Evolutionary conservation across 2,113 vertebrate genomes (phyloP), one percentile per base, ranked within the genome.

Genomic region (Osmerus mordax): DNA sequence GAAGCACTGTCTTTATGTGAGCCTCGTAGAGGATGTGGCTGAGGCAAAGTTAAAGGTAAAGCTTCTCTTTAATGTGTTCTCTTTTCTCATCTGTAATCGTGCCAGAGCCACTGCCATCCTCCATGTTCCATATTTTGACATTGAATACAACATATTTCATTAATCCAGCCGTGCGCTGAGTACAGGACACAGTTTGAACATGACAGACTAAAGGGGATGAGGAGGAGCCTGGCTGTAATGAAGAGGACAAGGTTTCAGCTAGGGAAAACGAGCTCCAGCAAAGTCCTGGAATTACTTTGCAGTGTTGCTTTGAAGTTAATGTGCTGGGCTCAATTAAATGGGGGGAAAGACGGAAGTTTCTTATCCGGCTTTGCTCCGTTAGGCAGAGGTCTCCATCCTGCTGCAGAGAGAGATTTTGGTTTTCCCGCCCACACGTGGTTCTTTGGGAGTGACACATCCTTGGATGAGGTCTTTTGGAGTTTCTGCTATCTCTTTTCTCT

Each of bases 301-400:
- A 55, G n/a, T 82, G 55, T 65, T 64, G 65, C 83, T 90, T 89
- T 90, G 88, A 88, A 84, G 86, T 89, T 89, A 81, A 89, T 84
- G 76, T 78, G 70, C 82, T 77, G 25, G 29, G 71, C 70, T 84
- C 76, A 87, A 81, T 87, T 89, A 85, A 90, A 84, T 67, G 28
- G 65, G 28, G 76, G 23, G 18, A 60, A 21, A 2, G 67, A 12
- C 0, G 3, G 7, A 13, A 74, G 60, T 69, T 71, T 15, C 21
- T 62, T 62, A 23, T 70, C 36, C 66, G 72, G 59, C 23, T 72
- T 80, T 79, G 69, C 77, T 77, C 70, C 73, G 66, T 60, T 78
- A 67, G 58, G 65, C 66, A 73, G 3, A 79, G 78, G 80, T 81
- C 60, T 71, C 28, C 54, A 79, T 83, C 71, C 74, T 86, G 78